Percentiles rank a stretch among this genome's conserved stretches.
Conservation (phyloP, 92 coral and sea anemone species). For the Metridium senile region DNA sequence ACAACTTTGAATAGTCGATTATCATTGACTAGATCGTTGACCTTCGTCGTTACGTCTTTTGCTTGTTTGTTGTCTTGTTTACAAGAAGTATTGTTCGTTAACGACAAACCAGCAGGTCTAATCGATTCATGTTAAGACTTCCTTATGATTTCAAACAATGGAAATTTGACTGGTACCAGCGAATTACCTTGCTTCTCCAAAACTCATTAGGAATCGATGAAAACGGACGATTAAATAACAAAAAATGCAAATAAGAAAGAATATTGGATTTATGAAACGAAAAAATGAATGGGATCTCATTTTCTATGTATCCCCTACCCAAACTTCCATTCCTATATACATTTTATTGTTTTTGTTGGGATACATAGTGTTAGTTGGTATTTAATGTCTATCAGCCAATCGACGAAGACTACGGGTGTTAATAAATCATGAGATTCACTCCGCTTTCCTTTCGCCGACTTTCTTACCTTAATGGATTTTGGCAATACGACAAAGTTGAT, state of each 20-base stretch:
- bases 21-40: not conserved
- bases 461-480: conserved; percentile 5
- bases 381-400: conserved; percentile 15
- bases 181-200: not conserved
- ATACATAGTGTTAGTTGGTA: not conserved
- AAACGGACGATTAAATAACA: not conserved
- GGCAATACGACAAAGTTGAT: conserved; percentile 13
- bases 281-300: not conserved
- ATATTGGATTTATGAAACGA: not conserved
- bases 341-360: not conserved
- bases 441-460: not conserved
- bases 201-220: not conserved
- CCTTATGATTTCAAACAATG: conserved; percentile 1
- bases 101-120: conserved; percentile 20
- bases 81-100: not conserved
- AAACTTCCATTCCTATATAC: not conserved
- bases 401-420: conserved; percentile 5
- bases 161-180: conserved; percentile 20
- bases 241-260: not conserved
- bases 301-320: not conserved
- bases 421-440: conserved; percentile 21
- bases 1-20: not conserved
- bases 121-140: conserved; percentile 10
- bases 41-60: not conserved
- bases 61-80: not conserved